Base-by-base conservation (phyloP, 2,113 vertebrate species). In the Chaenocephalus aceratus region DNA sequence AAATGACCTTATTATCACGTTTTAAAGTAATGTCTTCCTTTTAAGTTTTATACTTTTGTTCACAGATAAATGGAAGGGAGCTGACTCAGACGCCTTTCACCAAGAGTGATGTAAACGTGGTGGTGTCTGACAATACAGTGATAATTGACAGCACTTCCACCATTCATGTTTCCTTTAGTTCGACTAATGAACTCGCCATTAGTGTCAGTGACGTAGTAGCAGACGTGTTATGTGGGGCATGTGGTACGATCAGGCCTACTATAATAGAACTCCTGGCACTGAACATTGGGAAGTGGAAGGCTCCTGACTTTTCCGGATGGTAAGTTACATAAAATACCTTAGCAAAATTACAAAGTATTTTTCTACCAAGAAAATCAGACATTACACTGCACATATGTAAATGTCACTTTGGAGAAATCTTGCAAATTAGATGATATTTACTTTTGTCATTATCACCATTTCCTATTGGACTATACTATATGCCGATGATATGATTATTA, bases 11-110 rank as follows among this genome's bases (percentile, higher is more conserved):
- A 36, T 18, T 54, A 0, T 60, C 15, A 58, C 6, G 4, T 67
- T 41, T 7, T 57, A 58, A 57, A 26, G 13, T 0, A 16, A 53
- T 59, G 7, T 18, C 36, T 75, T 21, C 45, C n/a, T 46, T 48
- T 49, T 11, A 79, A n/a, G 30, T 45, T 9, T 72, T 77, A 0
- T 26, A 51, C 46, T 18, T 70, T 15, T 53, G 11, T 66, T 65
- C 30, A 59, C 89, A 95, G 94, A 82, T 93, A 49, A 92, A 93
- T 9, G 94, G 94, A 16, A 73, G 45, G 18, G 46, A 0, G 10
- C 74, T 88, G 44, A n/a, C 36, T 11, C 79, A 94, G 46, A 89
- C 92, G 14, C 75, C 26, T 9, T 18, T 86, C 2, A 70, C 89
- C 60, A 36, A 81, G 3, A 74, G 66, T 5, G 81, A 74, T 18